Base-by-base conservation (phyloP, 2,888 invertebrate genomes). In the Orchesella flavescens region DNA sequence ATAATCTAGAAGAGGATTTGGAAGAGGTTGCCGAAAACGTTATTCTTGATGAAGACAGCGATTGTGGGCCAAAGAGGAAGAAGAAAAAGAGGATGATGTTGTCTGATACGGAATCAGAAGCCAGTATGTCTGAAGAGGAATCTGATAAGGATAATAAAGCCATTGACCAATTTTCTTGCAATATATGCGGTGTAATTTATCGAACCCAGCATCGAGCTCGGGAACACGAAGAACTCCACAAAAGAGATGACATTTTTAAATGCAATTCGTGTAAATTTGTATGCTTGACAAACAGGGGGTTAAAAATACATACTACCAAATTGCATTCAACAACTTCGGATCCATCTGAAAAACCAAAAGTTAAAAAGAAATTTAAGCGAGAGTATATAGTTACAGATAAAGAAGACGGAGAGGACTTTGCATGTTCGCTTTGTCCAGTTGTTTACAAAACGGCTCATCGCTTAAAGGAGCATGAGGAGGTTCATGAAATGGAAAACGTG, bases 391-490 rank as follows among this genome's bases (percentile, higher is more conserved):
- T n/a, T 12, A 44, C n/a, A 46, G 44, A 44, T 43, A 24, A 24
- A 9, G 49, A 49, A 3, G 53, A 23, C 0, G 75, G 53, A 13
- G 43, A 61, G 13, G 12, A 66, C n/a, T 69, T 21, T 49, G 10
- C 17, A 13, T 80, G 79, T 24, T n/a, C 44, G 7, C n/a, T 44
- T 12, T 80, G 79, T 24, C 55, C 63, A 23, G 79, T 66, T 15
- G 24, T 34, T 1, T 80, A 66, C 24, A 72, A 80, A 43, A 73
- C 79, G 2, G 21, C n/a, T 1, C 65, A 80, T n/a, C 53, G 73
- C 15, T 44, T 73, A 1, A 72, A 46, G 17, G 79, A 80, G 15
- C 79, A 80, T 46, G 23, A 65, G 15, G 65, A 80, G 23, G 23
- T 53, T 65, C 79, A 80, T 49, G 4, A 23, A 13, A 43, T 43